Evolutionary conservation across 1,140 invertebrate genomes (phyloP).

Genomic region (Leptopilina boulardi): DNA sequence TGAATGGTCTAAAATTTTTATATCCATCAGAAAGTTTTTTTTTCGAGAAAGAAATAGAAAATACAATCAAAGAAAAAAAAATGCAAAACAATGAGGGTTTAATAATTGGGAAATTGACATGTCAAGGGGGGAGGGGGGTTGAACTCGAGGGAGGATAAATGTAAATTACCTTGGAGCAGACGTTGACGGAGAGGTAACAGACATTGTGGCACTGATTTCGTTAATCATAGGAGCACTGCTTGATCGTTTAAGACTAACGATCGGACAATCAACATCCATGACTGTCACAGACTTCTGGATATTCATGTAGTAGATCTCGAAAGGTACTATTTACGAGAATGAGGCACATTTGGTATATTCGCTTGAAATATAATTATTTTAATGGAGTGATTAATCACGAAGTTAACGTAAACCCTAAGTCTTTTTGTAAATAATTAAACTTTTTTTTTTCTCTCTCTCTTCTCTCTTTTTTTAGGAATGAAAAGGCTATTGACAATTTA

Average conservation of each 20-base stretch:
- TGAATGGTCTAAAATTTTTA: not conserved
- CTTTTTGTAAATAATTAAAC: too few species aligned
- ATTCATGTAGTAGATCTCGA: conserved; percentile 45
- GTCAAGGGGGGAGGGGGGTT: not conserved
- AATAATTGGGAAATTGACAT: not conserved
- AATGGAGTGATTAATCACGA: conserved; percentile 29
- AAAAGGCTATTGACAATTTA: conserved; percentile 47
- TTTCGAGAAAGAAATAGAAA: too few species aligned
- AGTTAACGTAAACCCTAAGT: conserved; percentile 32
- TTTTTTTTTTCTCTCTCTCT: too few species aligned
- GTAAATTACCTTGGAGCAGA: conserved; percentile 73
- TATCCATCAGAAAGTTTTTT: not conserved
- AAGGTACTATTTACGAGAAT: conserved; percentile 37
- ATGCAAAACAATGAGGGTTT: not conserved
- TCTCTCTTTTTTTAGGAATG: conserved; percentile 32
- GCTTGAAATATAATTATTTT: not conserved
- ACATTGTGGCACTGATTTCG: conserved; percentile 77
- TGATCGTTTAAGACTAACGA: conserved; percentile 84
- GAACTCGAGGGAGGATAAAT: not conserved
- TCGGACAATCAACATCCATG: conserved; percentile 80
- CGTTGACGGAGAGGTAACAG: conserved; percentile 71
- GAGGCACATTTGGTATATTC: conserved; percentile 55
- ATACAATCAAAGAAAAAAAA: too few species aligned
- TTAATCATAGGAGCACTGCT: conserved; percentile 91
- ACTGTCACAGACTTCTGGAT: conserved; percentile 58